Evolutionary conservation across 2,888 invertebrate genomes (phyloP), one percentile per base, ranked within the genome.

Genomic region (Andrena hattorfiana): DNA sequence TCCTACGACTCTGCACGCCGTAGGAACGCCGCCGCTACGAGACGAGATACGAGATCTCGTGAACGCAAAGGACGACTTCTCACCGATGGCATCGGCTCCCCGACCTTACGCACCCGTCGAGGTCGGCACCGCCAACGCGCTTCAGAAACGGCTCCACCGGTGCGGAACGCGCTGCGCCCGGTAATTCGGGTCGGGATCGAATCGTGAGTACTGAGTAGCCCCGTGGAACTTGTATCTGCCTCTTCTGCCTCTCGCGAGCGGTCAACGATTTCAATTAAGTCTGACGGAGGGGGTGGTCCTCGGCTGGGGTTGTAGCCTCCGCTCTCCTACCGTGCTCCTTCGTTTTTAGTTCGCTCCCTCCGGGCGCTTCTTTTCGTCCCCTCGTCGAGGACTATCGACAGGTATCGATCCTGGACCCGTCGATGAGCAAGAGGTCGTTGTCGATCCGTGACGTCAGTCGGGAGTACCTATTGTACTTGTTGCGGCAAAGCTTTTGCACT

Each of bases 401-500:
- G 63, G 54, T 85, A 88, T 88, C 89, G 88, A 88, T 87, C 86
- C 85, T 80, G 68, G 77, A 81, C 74, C 76, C 84, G 87, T 88
- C 88, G 89, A 90, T 89, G 84, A 81, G 79, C 83, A 83, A 86
- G 89, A 87, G 86, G 90, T 88, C 89, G 86, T 88, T 86, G 90
- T 89, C 89, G 89, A 89, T 87, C 87, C 72, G 64, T 90, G 89
- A 90, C 90, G 90, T 90, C 89, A 90, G 79, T 59, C 79, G 82
- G 69, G 85, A 85, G 85, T 89, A 84, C 81, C 85, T 84, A 85
- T 81, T 89, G 85, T 91, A 92, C 92, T 92, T 92, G 92, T 92
- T 92, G 92, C 92, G 87, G 90, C 84, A 85, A 42, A 81, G 85
- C 75, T 79, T 88, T 81, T 86, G 81, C 77, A 77, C 70, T 75